Evolutionary conservation across 2,797 vertebrate genomes (phyloP).

Genomic region (Loris lydekkerianus): DNA sequence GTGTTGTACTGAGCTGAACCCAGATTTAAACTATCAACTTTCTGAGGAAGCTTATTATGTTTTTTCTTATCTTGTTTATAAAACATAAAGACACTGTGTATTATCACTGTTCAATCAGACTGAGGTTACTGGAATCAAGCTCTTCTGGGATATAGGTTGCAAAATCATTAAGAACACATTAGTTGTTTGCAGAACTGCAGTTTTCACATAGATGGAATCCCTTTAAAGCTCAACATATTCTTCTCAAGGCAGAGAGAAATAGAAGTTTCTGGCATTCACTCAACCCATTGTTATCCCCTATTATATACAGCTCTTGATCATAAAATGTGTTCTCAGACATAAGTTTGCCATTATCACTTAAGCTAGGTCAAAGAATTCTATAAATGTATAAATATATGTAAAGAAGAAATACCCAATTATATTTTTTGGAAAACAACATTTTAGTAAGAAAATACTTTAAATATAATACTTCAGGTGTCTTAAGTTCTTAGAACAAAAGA

Average conservation of each 20-base stretch:
- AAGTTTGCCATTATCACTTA: conserved; percentile 16
- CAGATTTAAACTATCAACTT: conserved; percentile 55
- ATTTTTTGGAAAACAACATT: conserved; percentile 43
- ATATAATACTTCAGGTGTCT: neutral
- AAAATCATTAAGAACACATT: conserved; percentile 50
- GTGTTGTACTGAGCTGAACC: neutral
- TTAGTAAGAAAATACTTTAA: conserved; percentile 7
- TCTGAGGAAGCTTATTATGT: conserved; percentile 30
- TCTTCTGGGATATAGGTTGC: conserved; percentile 18
- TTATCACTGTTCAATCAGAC: neutral
- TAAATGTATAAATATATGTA: neutral
- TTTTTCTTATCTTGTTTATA: conserved; percentile 16
- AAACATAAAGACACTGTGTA: conserved; percentile 11
- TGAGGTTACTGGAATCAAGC: neutral
- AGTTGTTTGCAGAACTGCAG: neutral
- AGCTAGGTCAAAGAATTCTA: conserved; percentile 44
- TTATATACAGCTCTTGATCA: conserved; percentile 60
- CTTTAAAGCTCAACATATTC: conserved; percentile 46
- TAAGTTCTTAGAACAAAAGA: conserved; percentile 14
- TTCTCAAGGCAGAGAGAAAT: neutral
- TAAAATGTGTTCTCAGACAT: conserved; percentile 49
- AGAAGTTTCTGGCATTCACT: neutral
- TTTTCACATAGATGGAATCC: conserved; percentile 47
- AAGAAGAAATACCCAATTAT: neutral
- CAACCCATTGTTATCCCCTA: conserved; percentile 44